Evolutionary conservation across 2,113 vertebrate species (phyloP).

Genomic region (Odocoileus hemionus): DNA sequence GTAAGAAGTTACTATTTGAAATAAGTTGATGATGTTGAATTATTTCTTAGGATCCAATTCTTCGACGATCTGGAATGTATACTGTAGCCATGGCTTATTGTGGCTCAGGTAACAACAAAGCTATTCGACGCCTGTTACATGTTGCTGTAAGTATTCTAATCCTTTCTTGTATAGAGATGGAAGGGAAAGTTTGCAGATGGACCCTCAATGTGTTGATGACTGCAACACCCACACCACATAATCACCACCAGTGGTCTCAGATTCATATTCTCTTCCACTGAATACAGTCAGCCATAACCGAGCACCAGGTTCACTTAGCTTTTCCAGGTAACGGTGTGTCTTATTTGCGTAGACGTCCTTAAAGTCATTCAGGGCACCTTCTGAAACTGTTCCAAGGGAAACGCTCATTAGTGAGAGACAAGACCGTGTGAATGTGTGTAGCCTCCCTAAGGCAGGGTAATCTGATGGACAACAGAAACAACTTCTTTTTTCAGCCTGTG

Average conservation of each 20-base stretch:
- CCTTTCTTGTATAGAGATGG: neutral
- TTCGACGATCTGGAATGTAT: conserved; percentile 98
- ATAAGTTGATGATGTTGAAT: neutral
- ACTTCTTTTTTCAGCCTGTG: neutral
- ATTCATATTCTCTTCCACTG: neutral
- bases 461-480: neutral
- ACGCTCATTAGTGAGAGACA: neutral
- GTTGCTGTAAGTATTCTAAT: conserved; percentile 91
- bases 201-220: neutral
- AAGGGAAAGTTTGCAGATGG: neutral
- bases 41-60: conserved; percentile 92
- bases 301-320: neutral
- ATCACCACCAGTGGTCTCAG: neutral
- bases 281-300: neutral
- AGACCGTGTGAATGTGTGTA: neutral
- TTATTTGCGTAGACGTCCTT: neutral
- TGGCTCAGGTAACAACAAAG: conserved; percentile 99
- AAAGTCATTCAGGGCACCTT: neutral
- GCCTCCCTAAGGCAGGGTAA: neutral
- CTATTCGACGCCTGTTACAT: conserved; percentile 95
- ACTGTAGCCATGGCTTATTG: conserved; percentile 99
- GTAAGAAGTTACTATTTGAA: conserved; percentile 25
- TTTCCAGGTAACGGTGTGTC: neutral
- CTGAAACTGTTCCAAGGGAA: neutral
- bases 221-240: neutral